Evolutionary conservation across 2,888 invertebrate genomes (phyloP).

Genomic region (Lampropteryx suffumata): DNA sequence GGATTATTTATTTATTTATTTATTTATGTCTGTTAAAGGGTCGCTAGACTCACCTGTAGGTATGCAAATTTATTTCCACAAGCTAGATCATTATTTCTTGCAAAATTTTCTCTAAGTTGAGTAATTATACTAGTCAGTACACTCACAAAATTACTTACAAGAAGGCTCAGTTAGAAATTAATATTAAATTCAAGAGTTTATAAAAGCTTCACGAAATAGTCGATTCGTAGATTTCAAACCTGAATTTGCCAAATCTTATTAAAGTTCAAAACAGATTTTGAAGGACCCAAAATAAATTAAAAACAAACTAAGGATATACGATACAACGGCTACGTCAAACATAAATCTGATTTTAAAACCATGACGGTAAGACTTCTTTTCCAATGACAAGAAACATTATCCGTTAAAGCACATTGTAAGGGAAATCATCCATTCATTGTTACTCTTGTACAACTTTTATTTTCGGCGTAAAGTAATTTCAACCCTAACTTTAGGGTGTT

Average conservation of each 20-base stretch:
- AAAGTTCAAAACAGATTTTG: slow-evolving; percentile 52
- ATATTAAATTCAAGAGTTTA: no score
- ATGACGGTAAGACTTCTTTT: slow-evolving; percentile 49
- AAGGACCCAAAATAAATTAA: slow-evolving; percentile 66
- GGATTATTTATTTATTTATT: no score
- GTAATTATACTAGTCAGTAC: no score
- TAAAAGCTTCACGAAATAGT: no score
- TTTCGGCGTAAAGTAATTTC: slow-evolving; percentile 36
- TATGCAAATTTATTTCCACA: no score
- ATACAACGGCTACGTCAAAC: slow-evolving; percentile 32
- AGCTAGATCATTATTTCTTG: no score
- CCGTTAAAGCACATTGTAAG: slow-evolving; percentile 77
- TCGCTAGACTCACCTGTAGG: neutral
- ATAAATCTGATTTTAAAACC: slow-evolving; percentile 37
- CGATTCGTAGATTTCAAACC: slow-evolving; percentile 21
- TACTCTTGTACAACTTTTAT: slow-evolving; percentile 60
- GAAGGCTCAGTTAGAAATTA: no score
- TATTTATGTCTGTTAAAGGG: no score
- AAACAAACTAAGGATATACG: slow-evolving; percentile 55
- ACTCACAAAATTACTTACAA: no score
- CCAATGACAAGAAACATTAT: slow-evolving; percentile 51
- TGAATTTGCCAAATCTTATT: slow-evolving; percentile 40
- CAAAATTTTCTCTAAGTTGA: no score
- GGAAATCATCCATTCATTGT: slow-evolving; percentile 80
- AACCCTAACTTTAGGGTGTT: slow-evolving; percentile 25